These are phyloP conservation scores for Prionailurus bengalensis DNA, from an alignment of 2,113 vertebrate species.

Conservation along the genomic window DNA sequence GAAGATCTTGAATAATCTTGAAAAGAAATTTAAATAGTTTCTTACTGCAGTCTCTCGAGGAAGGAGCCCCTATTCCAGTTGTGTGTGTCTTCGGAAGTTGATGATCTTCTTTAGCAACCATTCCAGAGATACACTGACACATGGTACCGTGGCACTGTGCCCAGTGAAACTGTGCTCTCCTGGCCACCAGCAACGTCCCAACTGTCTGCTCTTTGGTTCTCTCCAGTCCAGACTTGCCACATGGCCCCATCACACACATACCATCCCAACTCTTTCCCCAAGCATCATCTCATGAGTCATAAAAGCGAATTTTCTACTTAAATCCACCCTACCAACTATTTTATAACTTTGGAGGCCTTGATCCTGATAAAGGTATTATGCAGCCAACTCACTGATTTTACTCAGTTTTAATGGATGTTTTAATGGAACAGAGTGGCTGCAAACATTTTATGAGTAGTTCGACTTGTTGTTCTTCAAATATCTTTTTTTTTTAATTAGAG, in stretches of 20 bases:
- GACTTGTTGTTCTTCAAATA: not conserved
- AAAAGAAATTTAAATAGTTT: not conserved
- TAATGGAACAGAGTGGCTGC: not conserved
- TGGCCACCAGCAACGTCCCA: not conserved
- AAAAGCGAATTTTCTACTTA: conserved; percentile 9
- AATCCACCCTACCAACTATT: not conserved
- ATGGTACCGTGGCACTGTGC: no score
- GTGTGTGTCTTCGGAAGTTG: not conserved
- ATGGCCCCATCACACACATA: not conserved
- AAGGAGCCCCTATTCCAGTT: not conserved
- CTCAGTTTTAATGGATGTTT: conserved; percentile 16
- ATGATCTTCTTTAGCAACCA: not conserved
- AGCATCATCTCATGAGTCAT: not conserved
- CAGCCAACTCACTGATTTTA: not conserved
- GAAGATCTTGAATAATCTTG: not conserved
- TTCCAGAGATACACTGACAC: not conserved
- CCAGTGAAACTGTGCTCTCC: not conserved
- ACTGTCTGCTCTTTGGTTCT: not conserved
- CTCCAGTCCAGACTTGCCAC: not conserved
- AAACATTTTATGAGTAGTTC: not conserved
- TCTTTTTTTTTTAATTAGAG: not conserved
- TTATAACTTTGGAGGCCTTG: conserved; percentile 5
- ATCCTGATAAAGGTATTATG: not conserved
- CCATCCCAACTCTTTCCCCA: not conserved
- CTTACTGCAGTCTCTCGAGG: not conserved